phyloP scores from a whole-genome alignment of 2,113 vertebrate species.

The Aleadryas rufinucha region DNA sequence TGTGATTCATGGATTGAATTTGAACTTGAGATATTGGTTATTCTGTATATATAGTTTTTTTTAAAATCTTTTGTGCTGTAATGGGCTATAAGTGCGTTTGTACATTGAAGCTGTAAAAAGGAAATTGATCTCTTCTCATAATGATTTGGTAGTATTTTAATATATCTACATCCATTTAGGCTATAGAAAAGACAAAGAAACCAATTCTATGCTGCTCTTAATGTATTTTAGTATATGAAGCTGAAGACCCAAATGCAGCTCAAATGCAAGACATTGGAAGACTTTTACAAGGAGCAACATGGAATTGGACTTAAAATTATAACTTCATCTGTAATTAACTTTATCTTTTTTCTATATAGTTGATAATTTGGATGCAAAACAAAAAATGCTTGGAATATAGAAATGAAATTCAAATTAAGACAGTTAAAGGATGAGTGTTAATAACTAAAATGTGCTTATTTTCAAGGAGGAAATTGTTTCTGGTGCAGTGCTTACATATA shows the following conservation, averaged over 20 bases:
- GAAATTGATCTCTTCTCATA: not conserved
- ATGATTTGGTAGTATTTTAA: conserved; percentile 5
- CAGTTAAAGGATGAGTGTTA: not conserved
- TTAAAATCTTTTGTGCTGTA: not conserved
- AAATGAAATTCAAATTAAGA: not conserved
- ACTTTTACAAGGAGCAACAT: not conserved
- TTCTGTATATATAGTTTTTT: not conserved
- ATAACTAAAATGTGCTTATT: not conserved
- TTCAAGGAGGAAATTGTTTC: not conserved
- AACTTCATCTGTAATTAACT: not conserved
- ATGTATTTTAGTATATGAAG: not conserved
- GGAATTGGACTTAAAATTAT: not conserved
- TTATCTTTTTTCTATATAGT: not conserved
- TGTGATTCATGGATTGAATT: conserved; percentile 22
- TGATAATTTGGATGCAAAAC: not conserved
- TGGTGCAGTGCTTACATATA: not conserved
- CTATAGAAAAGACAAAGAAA: not conserved
- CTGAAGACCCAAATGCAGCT: not conserved
- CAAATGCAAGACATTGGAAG: not conserved
- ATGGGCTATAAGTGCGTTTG: conserved; percentile 3
- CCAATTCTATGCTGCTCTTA: not conserved
- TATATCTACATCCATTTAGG: not conserved
- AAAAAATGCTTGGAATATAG: not conserved
- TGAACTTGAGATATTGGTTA: not conserved
- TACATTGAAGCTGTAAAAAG: conserved; percentile 2